phyloP scores from a whole-genome alignment of 2,797 vertebrate genomes.

The Poecilia gillii region DNA sequence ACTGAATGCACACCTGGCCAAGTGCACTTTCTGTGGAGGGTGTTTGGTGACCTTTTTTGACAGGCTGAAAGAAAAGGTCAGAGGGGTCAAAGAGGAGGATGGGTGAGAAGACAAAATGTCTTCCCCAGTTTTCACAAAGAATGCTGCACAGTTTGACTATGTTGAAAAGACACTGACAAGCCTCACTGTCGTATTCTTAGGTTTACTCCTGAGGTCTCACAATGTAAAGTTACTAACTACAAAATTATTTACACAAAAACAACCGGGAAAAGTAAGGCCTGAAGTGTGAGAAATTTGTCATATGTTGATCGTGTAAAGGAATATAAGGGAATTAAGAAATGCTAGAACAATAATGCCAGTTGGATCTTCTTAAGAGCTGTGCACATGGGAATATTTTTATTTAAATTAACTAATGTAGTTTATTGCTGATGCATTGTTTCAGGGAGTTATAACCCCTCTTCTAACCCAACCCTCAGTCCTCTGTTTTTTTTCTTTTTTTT shows the following conservation, averaged over 20 bases:
- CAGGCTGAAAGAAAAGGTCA: constrained; percentile 4
- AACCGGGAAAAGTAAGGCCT: not conserved
- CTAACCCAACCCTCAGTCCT: not conserved
- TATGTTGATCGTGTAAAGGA: not conserved
- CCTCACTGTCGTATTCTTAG: not conserved
- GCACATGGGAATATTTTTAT: not conserved
- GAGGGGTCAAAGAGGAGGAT: constrained; percentile 17
- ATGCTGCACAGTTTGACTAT: not conserved
- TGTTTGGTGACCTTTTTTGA: not conserved
- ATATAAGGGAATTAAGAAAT: not conserved
- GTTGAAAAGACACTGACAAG: not conserved
- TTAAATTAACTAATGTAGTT: not conserved
- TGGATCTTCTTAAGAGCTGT: not conserved
- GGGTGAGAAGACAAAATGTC: not conserved
- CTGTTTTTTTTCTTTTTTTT: not conserved
- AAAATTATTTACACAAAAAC: not conserved
- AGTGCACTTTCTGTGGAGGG: not conserved
- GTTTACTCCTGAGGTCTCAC: not conserved
- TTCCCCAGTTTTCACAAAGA: not conserved
- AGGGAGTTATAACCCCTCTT: not conserved
- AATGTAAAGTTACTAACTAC: not conserved
- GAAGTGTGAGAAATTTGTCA: not conserved
- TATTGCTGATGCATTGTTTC: not conserved
- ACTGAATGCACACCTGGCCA: not conserved
- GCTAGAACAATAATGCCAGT: not conserved